Conservation (phyloP, 2,113 vertebrate genomes). For the Phaetusa simplex region DNA sequence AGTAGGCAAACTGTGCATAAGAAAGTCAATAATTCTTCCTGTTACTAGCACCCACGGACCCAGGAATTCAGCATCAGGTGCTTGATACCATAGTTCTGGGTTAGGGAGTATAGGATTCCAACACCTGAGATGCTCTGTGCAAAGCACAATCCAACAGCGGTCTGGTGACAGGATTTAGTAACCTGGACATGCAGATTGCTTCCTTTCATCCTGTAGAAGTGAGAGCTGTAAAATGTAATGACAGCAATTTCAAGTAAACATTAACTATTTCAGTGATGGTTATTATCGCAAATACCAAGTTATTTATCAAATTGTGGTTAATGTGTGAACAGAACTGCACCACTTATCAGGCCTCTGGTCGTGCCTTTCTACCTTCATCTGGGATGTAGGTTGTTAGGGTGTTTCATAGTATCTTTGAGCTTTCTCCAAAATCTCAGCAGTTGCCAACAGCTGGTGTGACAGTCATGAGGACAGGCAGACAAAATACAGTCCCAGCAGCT, state of each 20-base stretch:
- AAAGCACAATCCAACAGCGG: not conserved
- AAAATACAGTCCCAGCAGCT: not conserved
- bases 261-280: constrained; percentile 11
- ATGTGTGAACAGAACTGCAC: not conserved
- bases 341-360: not conserved
- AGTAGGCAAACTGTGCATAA: not conserved
- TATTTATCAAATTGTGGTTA: constrained; percentile 25
- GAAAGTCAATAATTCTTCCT: not conserved
- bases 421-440: not conserved
- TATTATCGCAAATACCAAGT: not conserved
- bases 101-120: not conserved
- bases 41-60: not conserved
- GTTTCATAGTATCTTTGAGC: not conserved
- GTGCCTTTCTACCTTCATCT: not conserved
- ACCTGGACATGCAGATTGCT: not conserved
- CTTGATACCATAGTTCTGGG: not conserved
- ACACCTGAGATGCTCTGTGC: not conserved
- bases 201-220: not conserved
- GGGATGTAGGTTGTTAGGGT: not conserved
- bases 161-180: not conserved
- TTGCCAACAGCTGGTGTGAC: not conserved
- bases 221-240: constrained; percentile 39
- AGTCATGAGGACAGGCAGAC: not conserved
- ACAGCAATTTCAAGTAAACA: constrained; percentile 19
- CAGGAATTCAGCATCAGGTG: not conserved